phyloP scores from a whole-genome alignment of 2,113 vertebrate genomes.

The Melanotaenia duboulayi region DNA sequence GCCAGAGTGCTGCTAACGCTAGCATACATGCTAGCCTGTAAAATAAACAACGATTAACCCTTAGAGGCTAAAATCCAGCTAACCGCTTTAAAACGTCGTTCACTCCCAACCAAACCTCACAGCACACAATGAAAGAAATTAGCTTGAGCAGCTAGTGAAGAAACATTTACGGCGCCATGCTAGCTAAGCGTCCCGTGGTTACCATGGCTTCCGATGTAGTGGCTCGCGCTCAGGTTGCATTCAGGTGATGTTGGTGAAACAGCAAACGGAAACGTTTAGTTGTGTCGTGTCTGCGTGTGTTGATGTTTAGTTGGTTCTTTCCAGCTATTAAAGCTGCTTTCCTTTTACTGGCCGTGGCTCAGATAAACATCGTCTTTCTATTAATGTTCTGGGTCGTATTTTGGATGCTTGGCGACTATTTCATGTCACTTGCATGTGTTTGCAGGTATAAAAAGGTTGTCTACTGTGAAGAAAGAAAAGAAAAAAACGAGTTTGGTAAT shows the following conservation, averaged over 20 bases:
- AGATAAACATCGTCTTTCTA: no score
- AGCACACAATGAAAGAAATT: neutral
- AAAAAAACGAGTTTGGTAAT: no score
- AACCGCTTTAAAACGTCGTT: neutral
- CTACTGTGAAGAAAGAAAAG: no score
- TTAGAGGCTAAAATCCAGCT: neutral
- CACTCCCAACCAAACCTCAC: no score
- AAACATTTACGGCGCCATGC: constrained; percentile 37
- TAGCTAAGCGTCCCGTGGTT: constrained; percentile 75
- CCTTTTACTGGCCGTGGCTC: no score
- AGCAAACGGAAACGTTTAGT: neutral
- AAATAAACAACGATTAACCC: neutral
- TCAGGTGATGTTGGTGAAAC: neutral
- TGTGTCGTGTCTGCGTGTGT: no score
- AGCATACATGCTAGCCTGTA: constrained; percentile 31
- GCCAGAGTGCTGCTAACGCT: constrained; percentile 16
- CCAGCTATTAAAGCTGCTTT: no score
- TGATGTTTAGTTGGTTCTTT: no score
- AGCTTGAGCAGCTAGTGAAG: constrained; percentile 2
- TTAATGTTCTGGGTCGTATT: no score
- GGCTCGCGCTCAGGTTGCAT: constrained; percentile 17
- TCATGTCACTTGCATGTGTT: no score
- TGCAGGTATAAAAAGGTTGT: no score
- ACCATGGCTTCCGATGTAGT: constrained; percentile 69
- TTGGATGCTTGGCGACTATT: no score